Conservation (phyloP, 2,113 vertebrate species). For the Mohoua ochrocephala region DNA sequence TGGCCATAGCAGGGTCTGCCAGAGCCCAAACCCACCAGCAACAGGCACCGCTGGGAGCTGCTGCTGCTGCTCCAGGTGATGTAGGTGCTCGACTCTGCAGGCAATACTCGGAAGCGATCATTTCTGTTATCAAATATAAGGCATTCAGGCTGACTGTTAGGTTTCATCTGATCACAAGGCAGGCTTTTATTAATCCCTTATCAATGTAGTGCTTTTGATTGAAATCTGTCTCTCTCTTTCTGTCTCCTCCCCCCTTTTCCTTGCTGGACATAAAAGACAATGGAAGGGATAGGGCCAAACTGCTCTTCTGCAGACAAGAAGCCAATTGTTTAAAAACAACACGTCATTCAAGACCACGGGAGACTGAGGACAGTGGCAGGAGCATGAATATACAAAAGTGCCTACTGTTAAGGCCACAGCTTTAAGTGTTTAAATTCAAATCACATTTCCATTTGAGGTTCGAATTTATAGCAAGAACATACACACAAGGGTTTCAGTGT, state of each 20-base stretch:
- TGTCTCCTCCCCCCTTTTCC: neutral
- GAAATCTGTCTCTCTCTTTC: slow-evolving; percentile 43
- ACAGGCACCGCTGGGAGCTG: neutral
- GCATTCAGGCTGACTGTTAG: neutral
- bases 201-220: slow-evolving; percentile 36
- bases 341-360: slow-evolving; percentile 73
- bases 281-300: slow-evolving; percentile 76
- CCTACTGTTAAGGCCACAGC: slow-evolving; percentile 71
- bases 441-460: slow-evolving; percentile 68
- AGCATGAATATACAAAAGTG: slow-evolving; percentile 80
- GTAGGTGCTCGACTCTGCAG: fast-evolving
- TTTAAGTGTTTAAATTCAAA: slow-evolving; percentile 73
- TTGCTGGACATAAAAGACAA: slow-evolving; percentile 70
- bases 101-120: neutral
- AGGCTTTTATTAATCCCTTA: slow-evolving; percentile 60
- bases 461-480: slow-evolving; percentile 58
- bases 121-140: slow-evolving; percentile 36
- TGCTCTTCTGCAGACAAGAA: slow-evolving; percentile 80
- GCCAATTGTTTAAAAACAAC: slow-evolving; percentile 86
- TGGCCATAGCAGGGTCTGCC: fast-evolving
- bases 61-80: neutral
- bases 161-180: slow-evolving; percentile 50
- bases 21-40: neutral
- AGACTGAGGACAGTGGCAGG: slow-evolving; percentile 71
- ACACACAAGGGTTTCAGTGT: slow-evolving; percentile 66